phyloP scores from a whole-genome alignment of 2,888 invertebrate genomes.

The Zaprionus obscuricornis region DNA sequence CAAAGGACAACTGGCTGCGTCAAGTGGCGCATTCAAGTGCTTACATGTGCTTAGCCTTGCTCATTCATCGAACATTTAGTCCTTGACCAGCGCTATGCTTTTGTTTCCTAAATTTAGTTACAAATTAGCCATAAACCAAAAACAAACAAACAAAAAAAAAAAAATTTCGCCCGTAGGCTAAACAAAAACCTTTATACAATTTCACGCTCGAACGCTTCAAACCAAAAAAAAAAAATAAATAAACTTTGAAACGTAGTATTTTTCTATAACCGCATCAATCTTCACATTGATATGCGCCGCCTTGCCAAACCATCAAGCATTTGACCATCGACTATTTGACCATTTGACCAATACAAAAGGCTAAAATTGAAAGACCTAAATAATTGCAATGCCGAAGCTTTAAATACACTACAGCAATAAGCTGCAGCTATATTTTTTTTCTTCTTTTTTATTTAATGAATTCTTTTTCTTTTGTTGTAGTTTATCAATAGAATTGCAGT shows the following conservation, averaged over 20 bases:
- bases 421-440: too few species aligned
- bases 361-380: too few species aligned
- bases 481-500: too few species aligned
- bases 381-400: too few species aligned
- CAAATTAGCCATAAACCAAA: conserved; percentile 57
- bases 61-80: conserved; percentile 5
- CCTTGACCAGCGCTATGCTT: conserved; percentile 45
- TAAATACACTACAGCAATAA: too few species aligned
- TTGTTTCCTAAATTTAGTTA: conserved; percentile 68
- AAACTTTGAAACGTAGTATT: conserved; percentile 27
- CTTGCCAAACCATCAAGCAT: conserved; percentile 2
- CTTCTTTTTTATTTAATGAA: too few species aligned
- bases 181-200: conserved; percentile 20
- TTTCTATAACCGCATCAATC: conserved; percentile 19
- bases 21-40: conserved; percentile 71
- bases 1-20: conserved; percentile 61
- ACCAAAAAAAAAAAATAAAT: too few species aligned
- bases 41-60: conserved; percentile 67
- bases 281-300: conserved; percentile 23
- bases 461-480: too few species aligned
- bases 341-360: too few species aligned
- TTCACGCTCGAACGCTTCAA: conserved; percentile 46
- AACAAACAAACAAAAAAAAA: neutral
- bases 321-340: too few species aligned
- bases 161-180: conserved; percentile 18